Base-by-base conservation (phyloP, 2,113 vertebrate species). In the Cryptoleucopteryx plumbea region DNA sequence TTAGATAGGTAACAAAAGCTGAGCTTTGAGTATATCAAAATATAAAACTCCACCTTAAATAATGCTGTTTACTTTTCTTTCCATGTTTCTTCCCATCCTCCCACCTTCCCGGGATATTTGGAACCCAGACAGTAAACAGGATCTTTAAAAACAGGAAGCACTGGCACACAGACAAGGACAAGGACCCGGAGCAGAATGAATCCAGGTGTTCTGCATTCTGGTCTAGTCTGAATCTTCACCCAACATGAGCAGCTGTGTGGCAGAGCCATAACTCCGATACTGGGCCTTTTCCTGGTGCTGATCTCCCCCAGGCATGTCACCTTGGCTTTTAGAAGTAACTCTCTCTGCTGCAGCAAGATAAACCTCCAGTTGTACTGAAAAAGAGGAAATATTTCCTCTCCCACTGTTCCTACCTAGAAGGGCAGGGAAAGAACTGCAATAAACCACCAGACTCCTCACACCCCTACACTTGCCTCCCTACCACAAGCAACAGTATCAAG, bases 121-220 rank as follows among this genome's bases (percentile, higher is more conserved):
- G 86, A 96, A 94, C 23, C 71, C 85, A 92, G 91, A 88, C 66
- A 94, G 93, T 94, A 97, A 97, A 97, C 96, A 96, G 74, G 91
- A 95, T 96, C 89, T 91, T 96, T 93, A 93, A 97, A 95, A 97
- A 96, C 94, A 97, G 96, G 95, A 97, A 97, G 87, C 19, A 16
- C 95, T 94, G 97, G 95, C 93, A 95, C 88, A 82, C 19, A 40
- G 79, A 90, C 83, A 91, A 77, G 72, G 90, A 93, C 90, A 96
- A 93, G 85, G 62, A 94, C 81, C 40, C 10, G 1, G 38, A 90
- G 74, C 81, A 63, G 88, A 94, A 83, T 32, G 23, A 92, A 84
- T 36, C 86, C 96, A 97, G 95, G 96, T 95, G 91, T 84, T 93
- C 43, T 18, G 26, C 0, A 0, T 67, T 86, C 52, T 47, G 5